Evolutionary conservation across 2,797 vertebrate genomes (phyloP), one percentile per base, ranked within the genome.

Genomic region (Chaetodon trifasciatus): DNA sequence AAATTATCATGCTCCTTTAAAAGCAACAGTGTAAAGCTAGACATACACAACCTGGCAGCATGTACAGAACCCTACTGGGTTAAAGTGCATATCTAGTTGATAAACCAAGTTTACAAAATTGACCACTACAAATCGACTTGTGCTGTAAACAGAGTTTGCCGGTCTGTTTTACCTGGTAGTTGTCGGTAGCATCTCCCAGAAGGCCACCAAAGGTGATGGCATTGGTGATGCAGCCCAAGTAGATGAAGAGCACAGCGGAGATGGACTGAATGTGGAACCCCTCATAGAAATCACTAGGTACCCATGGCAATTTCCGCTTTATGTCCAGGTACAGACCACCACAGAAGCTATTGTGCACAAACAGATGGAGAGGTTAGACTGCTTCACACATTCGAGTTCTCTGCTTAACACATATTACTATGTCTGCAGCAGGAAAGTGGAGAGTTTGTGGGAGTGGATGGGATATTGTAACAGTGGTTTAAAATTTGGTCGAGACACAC

Each of bases 191-290:
- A 0, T 99, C 98, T 16, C 98, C 98, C 70, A 99, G 96, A 78
- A 99, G 95, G 32, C 98, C 98, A 0, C 98, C 98, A 0, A 99
- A 99, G 1, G 98, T 99, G 91, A 99, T 99, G 78, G 98, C 98
- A 0, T 99, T 99, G 84, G 98, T 99, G 93, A 99, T 98, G 94
- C 97, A 99, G 88, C 98, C 98, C 91, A 99, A 90, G 93, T 99
- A 99, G 95, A 99, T 99, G 95, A 99, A 99, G 39, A 99, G 95
- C 79, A 99, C 97, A 8, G 98, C 96, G 0, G 98, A 99, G 92
- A 99, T 96, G 70, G 97, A 98, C 95, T 99, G 98, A 87, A 99
- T 97, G 94, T 99, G 97, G 86, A 99, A 97, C 11, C 97, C 98
- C 4, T 99, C 98, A 0, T 96, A 99, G 94, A 99, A 96, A 85